Evolutionary conservation across 2,888 invertebrate species (phyloP).

Genomic region (Andrena minutula): DNA sequence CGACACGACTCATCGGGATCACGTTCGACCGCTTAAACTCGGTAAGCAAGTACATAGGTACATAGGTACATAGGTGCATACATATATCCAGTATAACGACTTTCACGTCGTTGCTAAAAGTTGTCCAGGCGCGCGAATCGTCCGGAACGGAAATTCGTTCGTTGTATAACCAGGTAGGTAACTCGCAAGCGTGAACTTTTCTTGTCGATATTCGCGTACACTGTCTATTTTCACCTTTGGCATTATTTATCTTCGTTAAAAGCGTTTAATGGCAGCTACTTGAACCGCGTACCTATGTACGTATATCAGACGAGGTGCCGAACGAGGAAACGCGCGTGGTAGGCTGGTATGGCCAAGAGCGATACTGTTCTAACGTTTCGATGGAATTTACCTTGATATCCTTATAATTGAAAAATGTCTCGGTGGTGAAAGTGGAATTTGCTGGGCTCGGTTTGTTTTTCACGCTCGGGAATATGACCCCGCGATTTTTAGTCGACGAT

Average conservation of each 20-base stretch:
- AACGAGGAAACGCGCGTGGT: no score
- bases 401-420: conserved; percentile 91
- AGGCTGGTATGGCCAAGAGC: no score
- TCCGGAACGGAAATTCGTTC: conserved; percentile 19
- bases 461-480: conserved; percentile 95
- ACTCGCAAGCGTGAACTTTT: conserved; percentile 19
- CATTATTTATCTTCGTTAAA: no score
- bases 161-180: conserved; percentile 28
- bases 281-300: no score
- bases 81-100: conserved; percentile 25
- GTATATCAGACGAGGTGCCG: no score
- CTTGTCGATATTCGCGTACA: neutral
- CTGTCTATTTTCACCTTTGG: no score
- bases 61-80: no score
- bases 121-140: conserved; percentile 34
- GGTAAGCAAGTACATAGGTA: conserved; percentile 11
- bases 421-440: conserved; percentile 93
- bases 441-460: conserved; percentile 95
- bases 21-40: conserved; percentile 2
- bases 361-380: no score
- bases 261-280: no score
- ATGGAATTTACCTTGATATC: conserved; percentile 90
- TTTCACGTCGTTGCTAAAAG: conserved; percentile 35
- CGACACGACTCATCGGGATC: neutral
- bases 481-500: conserved; percentile 89